Evolutionary conservation across 2,113 vertebrate species (phyloP), one percentile per base, ranked within the genome.

Genomic region (Python bivittatus): DNA sequence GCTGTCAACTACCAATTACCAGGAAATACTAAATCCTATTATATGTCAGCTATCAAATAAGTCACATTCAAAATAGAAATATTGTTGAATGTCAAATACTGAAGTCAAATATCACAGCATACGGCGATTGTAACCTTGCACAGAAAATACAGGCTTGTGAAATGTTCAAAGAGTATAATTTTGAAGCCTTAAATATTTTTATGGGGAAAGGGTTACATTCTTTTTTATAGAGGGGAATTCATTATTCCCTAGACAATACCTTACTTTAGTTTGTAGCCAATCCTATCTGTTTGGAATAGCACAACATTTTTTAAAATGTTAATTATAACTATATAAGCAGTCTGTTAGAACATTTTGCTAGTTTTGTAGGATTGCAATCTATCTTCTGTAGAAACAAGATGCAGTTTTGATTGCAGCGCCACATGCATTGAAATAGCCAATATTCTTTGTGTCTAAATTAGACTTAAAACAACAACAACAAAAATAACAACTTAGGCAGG

Each of bases 341-440:
- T 88, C 1, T 12, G 87, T 92, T 85, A 23, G 33, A 92, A 86
- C 53, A 60, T 12, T 93, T 58, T 86, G 91, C 93, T 61, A 48
- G 25, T 58, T 48, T 38, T 79, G 11, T 44, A 0, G 0, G 22
- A 54, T 90, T 1, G 10, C 9, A 88, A 92, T 53, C 20, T 33
- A 33, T 91, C 33, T 93, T 92, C 94, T 92, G 54, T 17, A 1
- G 88, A 83, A 95, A 88, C 79, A 95, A 96, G 89, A 95, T 88
- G 1, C 7, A 48, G 94, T 96, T 94, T 89, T 15, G 79, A 44
- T 52, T 3, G 25, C 6, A 86, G 91, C 90, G 6, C 44, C 6
- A 95, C 91, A 94, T 86, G 93, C 91, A 93, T 53, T 60, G 58
- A 96, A 97, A 95, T 93, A 6, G 42, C 10, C 95, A 38, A 25